A percentile compares a stretch with the other conserved stretches of the same genome.
These are phyloP conservation scores for Mohoua ochrocephala DNA, from an alignment of 2,113 vertebrate genomes.

Conservation along the genomic window DNA sequence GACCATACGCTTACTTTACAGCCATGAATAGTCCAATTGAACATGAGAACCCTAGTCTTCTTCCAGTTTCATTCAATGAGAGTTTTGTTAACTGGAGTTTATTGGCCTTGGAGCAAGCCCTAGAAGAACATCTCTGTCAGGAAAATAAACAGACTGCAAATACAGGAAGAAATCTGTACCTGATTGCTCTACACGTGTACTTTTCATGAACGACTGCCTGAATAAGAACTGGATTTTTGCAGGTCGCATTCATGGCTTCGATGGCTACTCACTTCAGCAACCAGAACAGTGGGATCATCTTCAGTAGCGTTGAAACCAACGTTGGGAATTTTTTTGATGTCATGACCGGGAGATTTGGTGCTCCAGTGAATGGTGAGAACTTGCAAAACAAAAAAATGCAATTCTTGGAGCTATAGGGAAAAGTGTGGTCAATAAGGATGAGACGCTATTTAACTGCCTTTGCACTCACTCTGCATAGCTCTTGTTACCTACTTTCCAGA, in stretches of 20 bases:
- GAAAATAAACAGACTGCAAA: constrained; percentile 30
- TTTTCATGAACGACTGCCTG: not conserved
- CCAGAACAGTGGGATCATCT: constrained; percentile 83
- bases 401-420: not conserved
- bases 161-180: not conserved
- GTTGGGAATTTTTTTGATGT: constrained; percentile 83
- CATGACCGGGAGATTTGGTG: constrained; percentile 82
- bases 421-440: not conserved
- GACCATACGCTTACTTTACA: not conserved
- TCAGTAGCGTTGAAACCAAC: constrained; percentile 82
- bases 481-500: not conserved
- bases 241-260: constrained; percentile 84
- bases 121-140: constrained; percentile 39
- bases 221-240: not conserved
- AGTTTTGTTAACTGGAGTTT: constrained; percentile 39
- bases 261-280: constrained; percentile 85
- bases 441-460: not conserved
- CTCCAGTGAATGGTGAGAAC: constrained; percentile 77
- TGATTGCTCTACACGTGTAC: not conserved
- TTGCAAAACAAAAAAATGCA: not conserved
- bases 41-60: not conserved
- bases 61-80: constrained; percentile 20
- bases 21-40: constrained; percentile 52
- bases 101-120: constrained; percentile 31
- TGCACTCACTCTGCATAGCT: not conserved